Base-by-base conservation (phyloP, 2,113 vertebrate species). In the Synodontis membranacea region DNA sequence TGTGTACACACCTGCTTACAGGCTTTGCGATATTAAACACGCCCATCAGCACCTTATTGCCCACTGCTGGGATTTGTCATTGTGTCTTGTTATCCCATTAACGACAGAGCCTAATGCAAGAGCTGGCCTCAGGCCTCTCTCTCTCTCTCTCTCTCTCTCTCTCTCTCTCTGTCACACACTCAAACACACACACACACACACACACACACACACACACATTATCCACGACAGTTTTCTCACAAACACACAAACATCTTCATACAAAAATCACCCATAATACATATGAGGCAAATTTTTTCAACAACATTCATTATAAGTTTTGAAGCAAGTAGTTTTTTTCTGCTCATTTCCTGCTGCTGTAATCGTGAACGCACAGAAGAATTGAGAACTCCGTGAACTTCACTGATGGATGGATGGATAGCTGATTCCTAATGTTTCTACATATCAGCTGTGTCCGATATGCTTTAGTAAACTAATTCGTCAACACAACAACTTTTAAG, bases 41-140 rank as follows among this genome's bases (percentile, higher is more conserved):
- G 96, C 96, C 96, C 97, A 98, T 97, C 97, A 96, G 96, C 97
- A 96, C 96, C 96, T 99, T 99, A 99, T 99, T 99, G 98, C 97
- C 93, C 95, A 96, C 96, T 97, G 96, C 96, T 95, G 96, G 97
- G 96, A 99, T 99, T 99, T 99, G 97, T 99, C 97, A 99, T 97
- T 96, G 96, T 97, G 95, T 96, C 97, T 97, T 95, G 94, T 99
- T 98, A 99, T 99, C 96, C 96, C 97, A 98, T 99, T 98, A 98
- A 95, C 95, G 96, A 89, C 87, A 87, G 93, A 94, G 91, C 89
- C 94, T 96, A 97, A 97, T 97, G 95, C 92, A 93, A 75, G 94
- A 94, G 93, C 90, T 95, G 94, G 95, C 96, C 98, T 95, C 93
- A 90, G 93, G 97, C 96, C 93, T 89, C 44, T 37, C 31, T 37